Percentiles rank a stretch among this genome's conserved stretches.
These are phyloP conservation scores for Apantesis nais DNA, from an alignment of 2,888 invertebrate genomes.

Conservation along the genomic window DNA sequence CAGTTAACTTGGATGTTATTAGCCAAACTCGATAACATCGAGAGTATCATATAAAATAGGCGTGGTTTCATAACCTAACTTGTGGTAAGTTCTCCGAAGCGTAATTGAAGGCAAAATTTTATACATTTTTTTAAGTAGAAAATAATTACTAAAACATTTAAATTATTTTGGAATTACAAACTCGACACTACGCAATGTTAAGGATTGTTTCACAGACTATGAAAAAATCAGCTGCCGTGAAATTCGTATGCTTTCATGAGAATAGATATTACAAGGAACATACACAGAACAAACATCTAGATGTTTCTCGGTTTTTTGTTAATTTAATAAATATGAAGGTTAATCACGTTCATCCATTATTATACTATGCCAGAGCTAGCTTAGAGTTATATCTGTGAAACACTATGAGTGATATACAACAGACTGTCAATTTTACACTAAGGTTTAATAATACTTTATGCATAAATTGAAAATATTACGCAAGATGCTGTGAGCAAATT, in stretches of 20 bases:
- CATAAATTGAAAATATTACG: background rate
- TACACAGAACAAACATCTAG: too few species aligned
- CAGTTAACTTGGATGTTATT: background rate
- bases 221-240: conserved; percentile 31
- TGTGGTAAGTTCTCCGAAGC: background rate
- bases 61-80: background rate
- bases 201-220: conserved; percentile 37
- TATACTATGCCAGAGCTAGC: background rate
- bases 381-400: background rate
- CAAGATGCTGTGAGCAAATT: background rate
- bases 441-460: background rate
- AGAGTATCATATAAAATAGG: background rate
- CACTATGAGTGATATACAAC: background rate
- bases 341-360: background rate
- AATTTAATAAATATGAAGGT: background rate
- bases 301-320: background rate
- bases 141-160: background rate
- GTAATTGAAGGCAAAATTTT: background rate
- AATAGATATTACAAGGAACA: background rate
- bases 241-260: conserved; percentile 7
- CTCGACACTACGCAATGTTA: conserved; percentile 34
- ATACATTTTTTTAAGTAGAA: background rate
- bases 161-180: background rate
- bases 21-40: background rate
- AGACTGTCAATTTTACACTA: too few species aligned